Evolutionary conservation across 2,888 invertebrate genomes (phyloP), one percentile per base, ranked within the genome.

Genomic region (Conchocele bisecta): DNA sequence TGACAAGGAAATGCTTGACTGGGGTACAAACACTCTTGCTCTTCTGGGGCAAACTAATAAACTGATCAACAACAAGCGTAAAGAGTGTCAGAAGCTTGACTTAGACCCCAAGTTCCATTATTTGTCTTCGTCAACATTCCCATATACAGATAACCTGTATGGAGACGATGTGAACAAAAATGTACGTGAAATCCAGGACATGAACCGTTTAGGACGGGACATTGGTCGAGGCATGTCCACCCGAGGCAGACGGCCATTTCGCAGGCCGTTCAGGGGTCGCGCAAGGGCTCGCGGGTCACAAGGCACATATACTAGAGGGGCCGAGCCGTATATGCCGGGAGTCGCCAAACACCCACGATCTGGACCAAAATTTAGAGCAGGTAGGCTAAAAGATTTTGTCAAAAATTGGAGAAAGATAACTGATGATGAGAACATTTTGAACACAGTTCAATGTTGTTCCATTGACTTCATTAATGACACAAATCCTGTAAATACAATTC

Each of bases 351-450:
- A n/a, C n/a, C n/a, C n/a, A n/a, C n/a, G n/a, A n/a, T n/a, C n/a
- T n/a, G n/a, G n/a, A n/a, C n/a, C n/a, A n/a, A n/a, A 20, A n/a
- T n/a, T 63, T 63, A 5, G n/a, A 41, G 48, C 50, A 26, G 58
- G 50, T 35, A 58, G 35, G 26, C 26, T 48, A 15, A 3, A 33
- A 24, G 3, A 9, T n/a, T 33, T 13, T 35, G 42, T 28, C 1
- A 9, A 59, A 42, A 48, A 48, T 59, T 59, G 59, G 48, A 44
- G 59, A 59, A 59, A 48, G 37, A 33, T 59, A 7, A 59, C 48
- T 7, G 29, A 20, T 48, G 59, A 59, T 35, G 2, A 29, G 17
- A 35, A 35, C 5, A 31, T 48, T 48, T 22, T 59, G 28, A 50
- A 60, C 9, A 60, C 39, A 37, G 50, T 46, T 31, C 17, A 20